Base-by-base conservation (phyloP, 2,797 vertebrate genomes). In the Macropus fuliginosus region DNA sequence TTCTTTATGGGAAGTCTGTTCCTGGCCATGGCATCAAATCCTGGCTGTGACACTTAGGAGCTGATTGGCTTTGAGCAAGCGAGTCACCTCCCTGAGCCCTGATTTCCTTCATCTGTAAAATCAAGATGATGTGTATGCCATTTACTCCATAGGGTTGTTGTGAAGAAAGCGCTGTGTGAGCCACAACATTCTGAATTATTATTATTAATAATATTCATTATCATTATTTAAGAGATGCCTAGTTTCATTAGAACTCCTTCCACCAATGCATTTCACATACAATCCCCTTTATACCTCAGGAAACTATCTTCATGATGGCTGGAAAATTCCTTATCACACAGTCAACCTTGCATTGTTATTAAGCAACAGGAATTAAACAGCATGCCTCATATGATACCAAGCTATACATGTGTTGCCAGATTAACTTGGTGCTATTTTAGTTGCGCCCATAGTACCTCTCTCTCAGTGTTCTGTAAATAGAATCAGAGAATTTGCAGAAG, bases 401-500 rank as follows among this genome's bases (percentile, higher is more conserved):
- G 74, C 18, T 46, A 81, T 21, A 31, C n/a, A 46, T 81, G 8
- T 46, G 0, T 3, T 24, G 8, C n/a, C n/a, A 24, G 74, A 81
- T 81, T 46, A 46, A 81, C n/a, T 46, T 46, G 74, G 66, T 81
- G 29, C 74, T 31, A 21, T 81, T 81, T 81, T 81, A 16, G n/a
- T 21, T 24, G 40, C n/a, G 10, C 21, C 62, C 34, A 74, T 2
- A 74, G n/a, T 40, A 40, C 62, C 34, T n/a, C 62, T 74, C n/a
- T 74, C 34, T 81, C 66, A 46, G 16, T 24, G 16, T 40, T 46
- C n/a, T 46, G 40, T 81, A 81, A 81, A 46, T 93, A 92, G 91
- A 94, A 62, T 56, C 40, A 95, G 40, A 96, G 52, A n/a, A 24
- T 93, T 81, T 93, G 21, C 74, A 81, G 91, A 92, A 94, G 89